These are phyloP conservation scores for Fringilla coelebs DNA, from an alignment of 2,797 vertebrate species.

Conservation along the genomic window DNA sequence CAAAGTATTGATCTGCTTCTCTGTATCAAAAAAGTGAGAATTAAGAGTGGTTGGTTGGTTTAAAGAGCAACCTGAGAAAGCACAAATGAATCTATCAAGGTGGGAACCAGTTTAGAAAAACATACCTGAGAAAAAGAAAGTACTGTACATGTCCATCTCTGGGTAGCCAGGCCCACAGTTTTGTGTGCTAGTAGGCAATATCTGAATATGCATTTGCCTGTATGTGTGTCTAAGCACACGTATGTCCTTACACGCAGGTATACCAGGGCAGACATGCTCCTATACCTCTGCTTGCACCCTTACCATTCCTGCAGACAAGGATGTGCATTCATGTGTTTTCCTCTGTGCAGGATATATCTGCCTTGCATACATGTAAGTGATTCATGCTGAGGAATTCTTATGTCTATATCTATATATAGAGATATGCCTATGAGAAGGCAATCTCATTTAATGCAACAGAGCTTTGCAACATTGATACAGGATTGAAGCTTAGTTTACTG, in stretches of 20 bases:
- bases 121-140: neutral
- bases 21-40: neutral
- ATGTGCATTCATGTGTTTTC: neutral
- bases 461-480: neutral
- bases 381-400: neutral
- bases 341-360: neutral
- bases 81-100: neutral
- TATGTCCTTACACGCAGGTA: neutral
- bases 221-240: rapidly evolving
- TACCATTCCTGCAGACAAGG: neutral
- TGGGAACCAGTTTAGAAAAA: neutral
- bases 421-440: neutral
- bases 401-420: neutral
- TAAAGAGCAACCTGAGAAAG: neutral
- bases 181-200: neutral
- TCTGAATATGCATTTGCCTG: neutral
- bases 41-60: neutral
- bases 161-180: neutral
- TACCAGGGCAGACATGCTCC: neutral
- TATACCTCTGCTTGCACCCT: neutral
- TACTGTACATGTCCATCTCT: neutral
- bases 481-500: neutral
- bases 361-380: neutral
- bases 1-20: constrained; percentile 9
- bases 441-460: neutral